Conservation (phyloP, 2,888 invertebrate genomes). For the Smittia aterrima region DNA sequence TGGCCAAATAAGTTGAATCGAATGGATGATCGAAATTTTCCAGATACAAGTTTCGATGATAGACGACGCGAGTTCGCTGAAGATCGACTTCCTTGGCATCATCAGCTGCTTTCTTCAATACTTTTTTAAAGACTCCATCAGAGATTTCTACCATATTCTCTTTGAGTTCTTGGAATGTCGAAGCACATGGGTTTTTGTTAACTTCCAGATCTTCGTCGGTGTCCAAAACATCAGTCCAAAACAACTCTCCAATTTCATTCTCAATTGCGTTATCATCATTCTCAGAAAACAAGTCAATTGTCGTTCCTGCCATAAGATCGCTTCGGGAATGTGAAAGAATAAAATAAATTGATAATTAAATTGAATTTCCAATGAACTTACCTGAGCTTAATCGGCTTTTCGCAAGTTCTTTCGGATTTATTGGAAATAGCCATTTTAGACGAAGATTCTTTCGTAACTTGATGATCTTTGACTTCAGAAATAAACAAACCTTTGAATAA, state of each 20-base stretch:
- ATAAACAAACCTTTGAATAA: too few species aligned
- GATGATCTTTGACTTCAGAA: too few species aligned
- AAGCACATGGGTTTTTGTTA: not conserved
- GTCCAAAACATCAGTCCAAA: not conserved
- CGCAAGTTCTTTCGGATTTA: too few species aligned
- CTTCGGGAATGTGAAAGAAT: too few species aligned
- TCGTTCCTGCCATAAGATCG: too few species aligned
- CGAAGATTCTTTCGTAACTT: too few species aligned
- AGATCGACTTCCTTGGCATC: not conserved
- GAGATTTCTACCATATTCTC: not conserved
- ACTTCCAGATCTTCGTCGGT: not conserved
- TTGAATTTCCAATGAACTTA: too few species aligned
- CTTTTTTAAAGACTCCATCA: conserved; percentile 16
- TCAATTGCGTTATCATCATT: not conserved
- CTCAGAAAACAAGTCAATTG: not conserved
- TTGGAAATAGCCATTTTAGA: too few species aligned
- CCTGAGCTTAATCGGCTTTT: too few species aligned
- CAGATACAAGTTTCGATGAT: conserved; percentile 25
- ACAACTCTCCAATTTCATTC: not conserved
- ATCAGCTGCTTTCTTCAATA: not conserved
- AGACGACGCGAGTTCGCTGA: not conserved
- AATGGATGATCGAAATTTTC: conserved; percentile 48
- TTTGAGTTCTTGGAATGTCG: not conserved
- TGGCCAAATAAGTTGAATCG: conserved; percentile 52
- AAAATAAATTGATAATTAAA: too few species aligned